Evolutionary conservation across 2,797 vertebrate genomes (phyloP).

Genomic region (Lycodopsis pacificus): DNA sequence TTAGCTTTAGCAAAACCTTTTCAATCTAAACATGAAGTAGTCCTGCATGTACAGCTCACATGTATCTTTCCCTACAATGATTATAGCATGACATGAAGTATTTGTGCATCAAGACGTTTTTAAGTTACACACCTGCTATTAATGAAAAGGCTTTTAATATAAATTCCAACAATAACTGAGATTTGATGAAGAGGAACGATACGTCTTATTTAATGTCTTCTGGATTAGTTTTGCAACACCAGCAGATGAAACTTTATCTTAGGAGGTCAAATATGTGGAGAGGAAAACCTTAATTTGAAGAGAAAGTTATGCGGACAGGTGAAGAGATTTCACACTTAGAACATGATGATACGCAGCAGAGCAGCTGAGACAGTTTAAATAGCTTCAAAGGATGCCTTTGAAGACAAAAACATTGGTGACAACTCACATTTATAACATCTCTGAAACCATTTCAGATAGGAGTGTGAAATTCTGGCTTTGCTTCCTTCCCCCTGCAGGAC

Average conservation of each 20-base stretch:
- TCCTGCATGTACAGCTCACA: conserved; percentile 6
- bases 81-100: background rate
- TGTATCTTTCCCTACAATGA: background rate
- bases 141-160: background rate
- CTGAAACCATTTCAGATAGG: conserved; percentile 82
- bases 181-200: background rate
- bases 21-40: background rate
- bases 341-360: conserved; percentile 66
- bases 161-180: background rate
- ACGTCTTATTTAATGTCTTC: conserved; percentile 12
- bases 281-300: conserved; percentile 39
- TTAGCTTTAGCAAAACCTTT: background rate
- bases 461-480: conserved; percentile 83
- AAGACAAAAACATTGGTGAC: conserved; percentile 82
- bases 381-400: conserved; percentile 81
- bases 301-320: conserved; percentile 70
- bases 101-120: background rate
- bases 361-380: conserved; percentile 79
- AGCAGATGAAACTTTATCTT: conserved; percentile 32
- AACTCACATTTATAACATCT: conserved; percentile 84
- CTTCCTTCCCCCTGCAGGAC: conserved; percentile 83
- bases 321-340: conserved; percentile 74
- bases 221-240: conserved; percentile 17
- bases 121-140: background rate
- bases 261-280: conserved; percentile 40